Evolutionary conservation across 2,888 invertebrate species (phyloP), one percentile per base, ranked within the genome.

Genomic region (Chouioia cunea): DNA sequence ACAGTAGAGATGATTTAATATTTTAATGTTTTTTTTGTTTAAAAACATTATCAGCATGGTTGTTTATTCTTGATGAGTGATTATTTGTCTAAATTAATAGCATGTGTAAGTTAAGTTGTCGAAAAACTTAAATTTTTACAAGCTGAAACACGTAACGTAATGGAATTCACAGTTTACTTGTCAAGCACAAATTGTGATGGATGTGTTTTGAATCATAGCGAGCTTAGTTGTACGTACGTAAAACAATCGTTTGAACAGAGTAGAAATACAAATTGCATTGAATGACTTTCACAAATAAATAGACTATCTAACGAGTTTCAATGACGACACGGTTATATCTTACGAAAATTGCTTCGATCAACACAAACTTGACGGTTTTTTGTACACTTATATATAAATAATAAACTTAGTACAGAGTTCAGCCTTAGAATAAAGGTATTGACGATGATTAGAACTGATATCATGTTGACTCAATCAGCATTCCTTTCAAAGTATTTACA

Each of bases 341-440:
- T 73, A 68, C 66, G 50, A 57, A 65, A 65, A 68, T 54, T 48
- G 46, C 20, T 53, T 71, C 58, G 12, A 62, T 57, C 43, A 23
- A 58, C 70, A 66, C 23, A 50, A 52, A 63, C 57, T 36, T 60
- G 57, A 63, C 46, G 53, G 56, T 36, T 4, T 48, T 70, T 70
- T 73, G 63, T 74, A 75, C 65, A 75, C 71, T 70, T 62, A 72
- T 60, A 36, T 10, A 74, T 74, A 71, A 73, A 74, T 71, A 75
- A 56, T 73, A 70, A 73, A 74, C 69, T 16, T 71, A 71, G 71
- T 74, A 65, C 66, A 67, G 65, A 70, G 50, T 71, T 73, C 70
- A 73, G 73, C 73, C 70, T 68, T 73, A 62, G 65, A 68, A 68
- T 47, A 71, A 58, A 71, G 65, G 48, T 57, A 65, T 53, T 43